Base-by-base conservation (phyloP, 2,113 vertebrate genomes). In the Chionomys nivalis region DNA sequence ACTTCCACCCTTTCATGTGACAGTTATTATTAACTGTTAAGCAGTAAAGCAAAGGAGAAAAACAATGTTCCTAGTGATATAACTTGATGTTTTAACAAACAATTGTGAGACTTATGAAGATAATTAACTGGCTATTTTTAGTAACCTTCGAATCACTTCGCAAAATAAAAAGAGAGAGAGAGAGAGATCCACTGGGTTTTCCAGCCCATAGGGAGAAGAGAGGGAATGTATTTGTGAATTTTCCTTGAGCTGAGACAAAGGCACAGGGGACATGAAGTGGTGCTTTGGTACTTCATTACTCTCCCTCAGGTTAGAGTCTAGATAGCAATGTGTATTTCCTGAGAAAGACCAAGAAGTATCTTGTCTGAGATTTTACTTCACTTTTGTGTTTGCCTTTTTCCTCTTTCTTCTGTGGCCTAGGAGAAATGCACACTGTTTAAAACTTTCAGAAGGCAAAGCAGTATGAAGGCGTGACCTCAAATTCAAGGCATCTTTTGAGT, bases 71-170 rank as follows among this genome's bases (percentile, higher is more conserved):
- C 31, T 86, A 76, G 63, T 76, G 68, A 78, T 65, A 87, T 61
- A 91, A 94, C 87, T 87, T 82, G 31, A 26, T 89, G 7, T 66
- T 93, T 90, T 73, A 88, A 68, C 1, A 76, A 94, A 93, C 7
- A 61, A 76, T 85, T 78, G 39, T 31, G 75, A 78, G 9, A 36
- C 86, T 81, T 81, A 7, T 90, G n/a, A 31, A 93, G 77, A 89
- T 78, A 94, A 83, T 94, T 78, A 94, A 70, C 44, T 89, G 0
- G 16, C 61, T 93, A 36, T 79, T 95, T 93, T 92, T 90, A 66
- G 31, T 90, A 85, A 70, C 7, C 5, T 72, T 91, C 28, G 14
- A 77, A 33, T 76, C 47, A 13, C 70, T 94, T 77, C 70, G 79
- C 70, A 17, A 7, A 78, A 93, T 89, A 55, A 87, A 95, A 82